Evolutionary conservation across 2,113 vertebrate species (phyloP).

Genomic region (Rhinolophus ferrumequinum): DNA sequence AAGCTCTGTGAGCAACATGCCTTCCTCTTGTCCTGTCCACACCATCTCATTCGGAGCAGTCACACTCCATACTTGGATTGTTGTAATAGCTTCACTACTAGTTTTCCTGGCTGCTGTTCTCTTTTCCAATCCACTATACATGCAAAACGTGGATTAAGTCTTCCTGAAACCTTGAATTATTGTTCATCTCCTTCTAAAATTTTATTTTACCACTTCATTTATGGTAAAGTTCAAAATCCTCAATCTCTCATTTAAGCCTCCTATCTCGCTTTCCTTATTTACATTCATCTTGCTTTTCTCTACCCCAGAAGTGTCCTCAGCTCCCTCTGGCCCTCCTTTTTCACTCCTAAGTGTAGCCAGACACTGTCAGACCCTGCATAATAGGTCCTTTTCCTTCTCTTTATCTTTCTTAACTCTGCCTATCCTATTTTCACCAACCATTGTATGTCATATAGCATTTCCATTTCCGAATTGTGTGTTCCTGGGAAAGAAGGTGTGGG

Average conservation of each 20-base stretch:
- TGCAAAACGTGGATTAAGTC: neutral
- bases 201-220: neutral
- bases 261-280: neutral
- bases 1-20: neutral
- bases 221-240: neutral
- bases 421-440: neutral
- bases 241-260: neutral
- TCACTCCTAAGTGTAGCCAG: no score
- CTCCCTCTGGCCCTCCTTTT: no score
- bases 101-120: neutral
- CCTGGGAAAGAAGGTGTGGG: neutral
- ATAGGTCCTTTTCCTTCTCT: neutral
- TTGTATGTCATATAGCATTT: neutral
- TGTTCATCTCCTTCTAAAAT: neutral
- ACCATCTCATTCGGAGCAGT: neutral
- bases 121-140: neutral
- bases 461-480: neutral
- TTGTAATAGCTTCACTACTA: neutral
- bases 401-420: neutral
- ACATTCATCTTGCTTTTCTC: no score
- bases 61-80: neutral
- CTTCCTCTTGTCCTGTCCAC: neutral
- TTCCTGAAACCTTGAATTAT: neutral
- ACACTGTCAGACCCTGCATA: neutral
- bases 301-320: no score